Percentiles rank a stretch among this genome's conserved stretches.
Conservation (phyloP, 2,888 invertebrate species). For the Drosophila eohydei region DNA sequence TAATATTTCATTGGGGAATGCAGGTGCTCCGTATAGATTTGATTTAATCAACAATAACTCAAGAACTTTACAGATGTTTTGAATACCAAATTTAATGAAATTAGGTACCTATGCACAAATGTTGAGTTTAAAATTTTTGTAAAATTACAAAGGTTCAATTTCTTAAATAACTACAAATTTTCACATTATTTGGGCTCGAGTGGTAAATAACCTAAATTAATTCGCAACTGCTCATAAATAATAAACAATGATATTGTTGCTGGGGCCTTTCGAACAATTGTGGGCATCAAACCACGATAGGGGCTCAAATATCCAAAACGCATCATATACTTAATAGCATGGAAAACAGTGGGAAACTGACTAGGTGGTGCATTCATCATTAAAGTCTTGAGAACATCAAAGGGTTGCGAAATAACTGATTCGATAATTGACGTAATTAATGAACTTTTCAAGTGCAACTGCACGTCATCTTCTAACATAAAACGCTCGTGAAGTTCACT, state of each 20-base stretch:
- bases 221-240: slow-evolving; percentile 54
- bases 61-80: not conserved
- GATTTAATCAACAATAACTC: too few relatives aligned
- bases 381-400: slow-evolving; percentile 55
- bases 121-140: too few relatives aligned
- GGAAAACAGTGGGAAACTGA: slow-evolving; percentile 12
- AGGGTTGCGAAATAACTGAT: slow-evolving; percentile 42
- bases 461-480: slow-evolving; percentile 28
- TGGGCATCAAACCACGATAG: slow-evolving; percentile 49
- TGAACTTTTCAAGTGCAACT: slow-evolving; percentile 47
- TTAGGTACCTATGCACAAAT: not conserved
- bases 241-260: slow-evolving; percentile 46
- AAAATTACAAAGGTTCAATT: not conserved
- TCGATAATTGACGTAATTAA: slow-evolving; percentile 44
- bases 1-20: too few relatives aligned
- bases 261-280: slow-evolving; percentile 43
- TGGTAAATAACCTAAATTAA: slow-evolving; percentile 38
- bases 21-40: too few relatives aligned
- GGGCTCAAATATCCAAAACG: slow-evolving; percentile 47
- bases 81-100: not conserved
- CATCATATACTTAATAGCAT: slow-evolving; percentile 34
- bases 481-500: slow-evolving; percentile 15
- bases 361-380: slow-evolving; percentile 47
- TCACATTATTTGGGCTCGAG: slow-evolving; percentile 1
- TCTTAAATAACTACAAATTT: slow-evolving; percentile 1